Percentiles rank a stretch among this genome's conserved stretches.
Evolutionary conservation across 1,140 invertebrate species (phyloP).

Genomic region (Pogonognathellus flavescens): DNA sequence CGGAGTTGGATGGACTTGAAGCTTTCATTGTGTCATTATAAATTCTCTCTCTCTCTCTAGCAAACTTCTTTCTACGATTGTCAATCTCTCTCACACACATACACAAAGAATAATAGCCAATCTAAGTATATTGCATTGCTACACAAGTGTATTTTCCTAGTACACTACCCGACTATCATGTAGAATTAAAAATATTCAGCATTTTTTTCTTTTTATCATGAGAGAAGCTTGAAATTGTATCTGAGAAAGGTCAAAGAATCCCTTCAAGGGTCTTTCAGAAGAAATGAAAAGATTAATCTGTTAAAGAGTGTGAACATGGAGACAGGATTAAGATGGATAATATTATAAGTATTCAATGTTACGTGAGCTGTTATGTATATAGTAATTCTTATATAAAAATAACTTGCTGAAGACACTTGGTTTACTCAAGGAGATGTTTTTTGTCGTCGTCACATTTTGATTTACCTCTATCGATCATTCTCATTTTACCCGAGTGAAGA

Average conservation of each 20-base stretch:
- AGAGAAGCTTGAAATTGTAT: slow-evolving; percentile 33
- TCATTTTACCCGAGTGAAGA: background rate
- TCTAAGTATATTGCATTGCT: background rate
- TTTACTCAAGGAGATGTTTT: background rate
- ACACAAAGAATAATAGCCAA: slow-evolving; percentile 27
- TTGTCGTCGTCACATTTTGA: background rate
- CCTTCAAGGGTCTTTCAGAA: background rate
- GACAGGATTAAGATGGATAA: slow-evolving; percentile 38
- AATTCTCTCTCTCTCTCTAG: background rate
- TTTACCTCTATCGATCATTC: slow-evolving; percentile 12
- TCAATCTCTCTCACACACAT: slow-evolving; percentile 18
- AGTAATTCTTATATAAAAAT: no score
- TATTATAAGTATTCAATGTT: background rate
- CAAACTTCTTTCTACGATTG: slow-evolving; percentile 22
- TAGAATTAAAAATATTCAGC: background rate
- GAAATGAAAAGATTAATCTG: background rate
- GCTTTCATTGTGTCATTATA: background rate
- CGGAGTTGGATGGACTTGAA: slow-evolving; percentile 13
- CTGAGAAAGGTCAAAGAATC: slow-evolving; percentile 26
- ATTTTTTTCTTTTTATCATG: background rate
- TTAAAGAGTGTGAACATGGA: slow-evolving; percentile 34
- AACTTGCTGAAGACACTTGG: no score
- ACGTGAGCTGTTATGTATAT: background rate
- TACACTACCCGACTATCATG: background rate
- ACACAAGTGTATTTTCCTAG: background rate